Evolutionary conservation across 2,888 invertebrate genomes (phyloP).

Genomic region (Axea sp.): DNA sequence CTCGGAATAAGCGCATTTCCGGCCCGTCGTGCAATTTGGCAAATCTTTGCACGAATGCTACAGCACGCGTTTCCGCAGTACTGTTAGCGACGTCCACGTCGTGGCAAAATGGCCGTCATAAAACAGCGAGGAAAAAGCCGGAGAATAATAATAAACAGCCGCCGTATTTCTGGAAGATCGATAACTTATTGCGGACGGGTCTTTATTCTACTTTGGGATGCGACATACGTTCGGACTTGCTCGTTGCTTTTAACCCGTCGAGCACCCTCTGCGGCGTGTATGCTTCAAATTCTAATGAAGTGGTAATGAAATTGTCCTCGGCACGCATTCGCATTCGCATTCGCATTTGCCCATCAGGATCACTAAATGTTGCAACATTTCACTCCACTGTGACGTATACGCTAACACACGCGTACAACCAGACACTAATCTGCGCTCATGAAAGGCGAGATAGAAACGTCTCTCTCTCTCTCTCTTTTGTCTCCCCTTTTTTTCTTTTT

Average conservation of each 20-base stretch:
- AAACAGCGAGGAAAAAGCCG: not conserved
- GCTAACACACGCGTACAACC: not conserved
- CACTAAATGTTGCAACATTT: slow-evolving; percentile 59
- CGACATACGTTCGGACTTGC: slow-evolving; percentile 42
- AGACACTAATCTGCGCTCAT: slow-evolving; percentile 14
- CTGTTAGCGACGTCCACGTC: too few relatives aligned
- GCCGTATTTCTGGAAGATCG: slow-evolving; percentile 33
- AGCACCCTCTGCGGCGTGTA: slow-evolving; percentile 40
- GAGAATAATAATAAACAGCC: slow-evolving; percentile 26
- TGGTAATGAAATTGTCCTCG: slow-evolving; percentile 60
- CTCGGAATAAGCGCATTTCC: too few relatives aligned
- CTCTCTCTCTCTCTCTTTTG: too few relatives aligned
- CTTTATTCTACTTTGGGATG: slow-evolving; percentile 49
- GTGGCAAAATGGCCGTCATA: too few relatives aligned
- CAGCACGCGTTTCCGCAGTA: too few relatives aligned
- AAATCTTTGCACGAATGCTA: too few relatives aligned
- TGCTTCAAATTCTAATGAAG: slow-evolving; percentile 61
- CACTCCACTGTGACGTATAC: slow-evolving; percentile 20
- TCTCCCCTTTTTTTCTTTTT: too few relatives aligned
- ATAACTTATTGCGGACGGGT: slow-evolving; percentile 29
- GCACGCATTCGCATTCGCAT: slow-evolving; percentile 57
- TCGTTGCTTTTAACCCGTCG: slow-evolving; percentile 53
- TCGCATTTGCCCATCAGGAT: slow-evolving; percentile 54
- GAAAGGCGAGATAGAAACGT: slow-evolving; percentile 17
- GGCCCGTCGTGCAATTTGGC: too few relatives aligned